Evolutionary conservation across 1,140 invertebrate species (phyloP).

Genomic region (Hydropsyche tenuis): DNA sequence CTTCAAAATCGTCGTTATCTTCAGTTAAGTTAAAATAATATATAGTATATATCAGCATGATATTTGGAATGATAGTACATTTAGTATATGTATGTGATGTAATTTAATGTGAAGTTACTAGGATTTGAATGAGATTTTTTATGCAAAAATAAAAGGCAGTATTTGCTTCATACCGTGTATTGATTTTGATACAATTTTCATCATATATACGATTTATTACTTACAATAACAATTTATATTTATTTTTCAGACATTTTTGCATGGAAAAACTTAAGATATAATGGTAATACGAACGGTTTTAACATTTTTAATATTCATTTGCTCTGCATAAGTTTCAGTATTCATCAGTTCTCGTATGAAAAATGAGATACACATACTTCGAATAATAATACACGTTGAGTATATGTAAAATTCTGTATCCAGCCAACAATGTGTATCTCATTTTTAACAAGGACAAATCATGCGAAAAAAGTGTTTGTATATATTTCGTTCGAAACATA

Average conservation of each 20-base stretch:
- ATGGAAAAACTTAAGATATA: neutral
- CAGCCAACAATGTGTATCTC: constrained; percentile 16
- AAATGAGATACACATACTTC: neutral
- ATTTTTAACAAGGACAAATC: constrained; percentile 21
- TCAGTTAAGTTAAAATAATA: no score
- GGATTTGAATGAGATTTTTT: no score
- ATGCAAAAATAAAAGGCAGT: neutral
- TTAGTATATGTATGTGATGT: no score
- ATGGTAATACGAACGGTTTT: neutral
- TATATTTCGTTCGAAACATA: neutral
- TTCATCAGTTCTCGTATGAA: constrained; percentile 1
- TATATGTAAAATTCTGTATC: constrained; percentile 11
- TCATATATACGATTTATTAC: neutral
- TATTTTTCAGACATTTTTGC: neutral
- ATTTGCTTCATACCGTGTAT: constrained; percentile 15
- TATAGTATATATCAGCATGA: no score
- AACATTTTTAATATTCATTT: neutral
- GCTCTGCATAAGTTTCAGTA: neutral
- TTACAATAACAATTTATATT: neutral
- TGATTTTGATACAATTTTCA: neutral
- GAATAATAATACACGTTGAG: neutral
- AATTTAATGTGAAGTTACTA: no score
- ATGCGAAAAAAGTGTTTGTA: no score
- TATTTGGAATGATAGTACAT: no score
- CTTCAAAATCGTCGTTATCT: no score